Base-by-base conservation (phyloP, 2,888 invertebrate genomes). In the Altica lythri region DNA sequence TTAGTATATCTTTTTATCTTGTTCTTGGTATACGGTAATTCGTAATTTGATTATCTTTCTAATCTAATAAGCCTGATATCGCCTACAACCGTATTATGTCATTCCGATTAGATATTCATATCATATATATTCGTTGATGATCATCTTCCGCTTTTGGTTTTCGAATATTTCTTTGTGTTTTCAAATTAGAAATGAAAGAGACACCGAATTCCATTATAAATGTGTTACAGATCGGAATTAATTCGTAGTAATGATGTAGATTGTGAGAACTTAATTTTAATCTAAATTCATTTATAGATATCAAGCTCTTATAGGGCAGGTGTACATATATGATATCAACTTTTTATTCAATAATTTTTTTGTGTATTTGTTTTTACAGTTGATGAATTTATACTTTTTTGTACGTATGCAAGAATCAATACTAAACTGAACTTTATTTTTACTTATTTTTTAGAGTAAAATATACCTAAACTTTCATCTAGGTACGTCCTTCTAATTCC, bases 21-120 rank as follows among this genome's bases (percentile, higher is more conserved):
- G 49, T 49, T 49, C n/a, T 32, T 22, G 32, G 27, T 42, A 35
- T 42, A 32, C 30, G 40, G 19, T 49, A 49, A 49, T 49, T 49
- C 49, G 19, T 49, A 49, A 49, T 49, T 49, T 49, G 49, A 49
- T 49, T 49, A 49, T 30, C 49, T 49, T 49, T 49, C 32, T 40
- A 49, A 49, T 49, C 30, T 29, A 49, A 40, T 40, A 49, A 40
- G 49, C 32, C 42, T 19, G 49, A 40, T 49, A 42, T 49, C 49
- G 40, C 19, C 42, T 49, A 49, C 49, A 49, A 49, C 32, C 29
- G 49, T 42, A 49, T 49, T 49, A 49, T 49, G 49, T 49, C 49
- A 49, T 38, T 49, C 13, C 19, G 49, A 49, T 49, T 49, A 49
- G 49, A 49, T 49, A 49, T 49, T 40, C 49, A 32, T 42, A 49